Base-by-base conservation (phyloP, 23 tunicate genomes). In the Diplosoma virens region DNA sequence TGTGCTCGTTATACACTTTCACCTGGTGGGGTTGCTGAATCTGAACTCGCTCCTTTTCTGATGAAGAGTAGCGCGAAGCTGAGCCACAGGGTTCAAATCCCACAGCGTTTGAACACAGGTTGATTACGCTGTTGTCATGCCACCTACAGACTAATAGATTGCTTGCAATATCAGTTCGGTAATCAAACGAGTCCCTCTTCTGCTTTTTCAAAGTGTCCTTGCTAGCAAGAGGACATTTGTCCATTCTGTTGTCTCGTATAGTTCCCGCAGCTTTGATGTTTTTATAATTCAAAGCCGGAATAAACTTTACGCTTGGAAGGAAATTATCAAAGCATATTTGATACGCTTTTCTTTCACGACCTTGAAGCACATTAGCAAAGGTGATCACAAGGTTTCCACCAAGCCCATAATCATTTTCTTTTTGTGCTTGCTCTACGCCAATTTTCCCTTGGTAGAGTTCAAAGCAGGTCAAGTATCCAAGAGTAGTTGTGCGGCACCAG, bases 31-130 rank as follows among this genome's bases (percentile, higher is more conserved):
- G 70, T 29, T 63, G 70, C 20, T 63, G 20, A 27, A 63, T 63
- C 29, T 63, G 70, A 14, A 63, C 70, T 6, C 70, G 70, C 70
- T 25, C 29, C 70, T 63, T 63, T 63, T 63, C 70, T 6, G 70
- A 63, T 7, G 70, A 63, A 26, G 35, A 63, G 20, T 63, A 25
- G 16, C 35, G 35, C 14, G 70, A 27, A 30, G 35, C 70, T 26
- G 14, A 6, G 20, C 11, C 3, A 26, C 9, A 26, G 35, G 70
- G 70, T 14, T 63, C 11, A 63, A 63, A 34, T 63, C 70, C 35
- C 35, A 36, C 70, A 4, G 70, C 70, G 29, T 63, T 63, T 30
- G 70, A 63, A n/a, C 70, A 63, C 37, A 63, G 20, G 20, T 63
- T 63, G 33, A 63, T 36, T n/a, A 63, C 35, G 29, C 33, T 63